A percentile compares a stretch with the other conserved stretches of the same genome.
phyloP scores from a whole-genome alignment of 2,797 vertebrate genomes.

The Poecile montanus region DNA sequence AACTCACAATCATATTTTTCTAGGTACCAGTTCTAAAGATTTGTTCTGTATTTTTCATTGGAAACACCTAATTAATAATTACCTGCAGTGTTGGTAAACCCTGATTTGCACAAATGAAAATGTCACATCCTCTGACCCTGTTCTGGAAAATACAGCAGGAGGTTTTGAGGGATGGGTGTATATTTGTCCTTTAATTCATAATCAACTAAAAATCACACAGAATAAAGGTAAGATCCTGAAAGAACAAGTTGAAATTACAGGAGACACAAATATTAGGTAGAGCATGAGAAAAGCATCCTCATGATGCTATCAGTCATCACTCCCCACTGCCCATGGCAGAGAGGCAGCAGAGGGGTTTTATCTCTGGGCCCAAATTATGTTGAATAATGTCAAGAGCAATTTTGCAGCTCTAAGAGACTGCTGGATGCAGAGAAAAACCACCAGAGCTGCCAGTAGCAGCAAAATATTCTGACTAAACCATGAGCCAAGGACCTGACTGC shows the following conservation, averaged over 20 bases:
- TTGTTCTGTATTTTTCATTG: constrained; percentile 46
- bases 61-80: constrained; percentile 57
- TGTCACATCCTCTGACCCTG: constrained; percentile 60
- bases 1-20: constrained; percentile 13
- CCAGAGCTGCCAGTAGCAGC: not conserved
- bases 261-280: not conserved
- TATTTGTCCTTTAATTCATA: not conserved
- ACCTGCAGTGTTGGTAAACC: constrained; percentile 23
- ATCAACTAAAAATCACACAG: not conserved
- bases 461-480: not conserved
- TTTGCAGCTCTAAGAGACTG: not conserved
- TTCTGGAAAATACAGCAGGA: constrained; percentile 23
- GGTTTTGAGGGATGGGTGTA: not conserved
- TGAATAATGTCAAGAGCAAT: not conserved
- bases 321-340: not conserved
- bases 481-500: not conserved
- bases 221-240: not conserved
- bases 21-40: constrained; percentile 3
- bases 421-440: not conserved
- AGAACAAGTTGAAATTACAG: not conserved
- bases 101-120: constrained; percentile 43
- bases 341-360: not conserved
- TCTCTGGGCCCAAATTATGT: not conserved
- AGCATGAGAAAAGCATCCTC: not conserved
- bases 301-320: not conserved